Evolutionary conservation across 2,113 vertebrate genomes (phyloP).

Genomic region (Peromyscus californicus): DNA sequence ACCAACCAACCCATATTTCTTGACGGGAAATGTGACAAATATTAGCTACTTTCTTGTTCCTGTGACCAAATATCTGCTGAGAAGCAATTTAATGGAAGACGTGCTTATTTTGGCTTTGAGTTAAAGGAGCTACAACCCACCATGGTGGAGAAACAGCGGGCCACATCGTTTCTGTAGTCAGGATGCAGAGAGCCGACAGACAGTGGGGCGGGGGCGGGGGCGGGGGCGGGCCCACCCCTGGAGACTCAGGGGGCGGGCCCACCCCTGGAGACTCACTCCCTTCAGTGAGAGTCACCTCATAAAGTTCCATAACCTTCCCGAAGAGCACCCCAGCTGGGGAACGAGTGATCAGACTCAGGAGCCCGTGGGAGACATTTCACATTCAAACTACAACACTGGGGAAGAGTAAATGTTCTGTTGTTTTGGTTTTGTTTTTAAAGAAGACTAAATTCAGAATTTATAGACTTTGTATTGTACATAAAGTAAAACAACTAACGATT

Average conservation of each 20-base stretch:
- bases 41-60: not conserved
- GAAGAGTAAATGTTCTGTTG: not conserved
- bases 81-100: not conserved
- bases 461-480: not conserved
- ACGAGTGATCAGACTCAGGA: not conserved
- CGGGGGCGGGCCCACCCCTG: no score
- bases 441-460: slow-evolving; percentile 8
- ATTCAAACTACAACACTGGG: not conserved
- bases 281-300: not conserved
- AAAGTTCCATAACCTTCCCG: not conserved
- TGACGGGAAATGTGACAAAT: not conserved
- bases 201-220: no score
- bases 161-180: not conserved
- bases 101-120: not conserved
- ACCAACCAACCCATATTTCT: not conserved
- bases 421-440: not conserved
- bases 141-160: not conserved
- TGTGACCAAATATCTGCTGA: not conserved
- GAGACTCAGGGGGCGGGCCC: no score
- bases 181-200: not conserved
- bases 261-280: no score
- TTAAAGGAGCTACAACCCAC: not conserved
- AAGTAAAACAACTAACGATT: not conserved
- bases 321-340: not conserved
- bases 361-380: not conserved